These are phyloP conservation scores for Eueremaeus valkanovi DNA, from an alignment of 2,888 invertebrate genomes.

Conservation along the genomic window DNA sequence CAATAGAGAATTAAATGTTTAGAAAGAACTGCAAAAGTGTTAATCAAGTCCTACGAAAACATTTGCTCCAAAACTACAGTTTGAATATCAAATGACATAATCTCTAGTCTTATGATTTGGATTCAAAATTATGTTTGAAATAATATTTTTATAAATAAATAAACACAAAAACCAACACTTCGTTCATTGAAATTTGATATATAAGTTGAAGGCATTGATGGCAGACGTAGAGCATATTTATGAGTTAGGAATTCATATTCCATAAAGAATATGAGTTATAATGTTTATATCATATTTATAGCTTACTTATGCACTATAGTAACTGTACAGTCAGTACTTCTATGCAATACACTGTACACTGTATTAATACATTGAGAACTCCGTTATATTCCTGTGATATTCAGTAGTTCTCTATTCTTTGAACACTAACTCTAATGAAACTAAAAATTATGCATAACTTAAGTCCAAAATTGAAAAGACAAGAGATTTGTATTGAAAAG, in stretches of 20 bases:
- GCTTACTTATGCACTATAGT: neutral
- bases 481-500: conserved; percentile 8
- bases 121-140: neutral
- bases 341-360: too few relatives aligned
- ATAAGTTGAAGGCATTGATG: neutral
- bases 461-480: neutral
- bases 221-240: neutral
- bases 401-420: too few relatives aligned
- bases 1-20: too few relatives aligned
- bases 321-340: neutral
- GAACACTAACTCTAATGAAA: neutral
- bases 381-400: too few relatives aligned
- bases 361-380: too few relatives aligned
- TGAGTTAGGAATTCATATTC: neutral
- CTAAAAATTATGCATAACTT: neutral
- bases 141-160: neutral
- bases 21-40: too few relatives aligned
- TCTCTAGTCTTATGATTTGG: neutral
- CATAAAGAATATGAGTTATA: neutral
- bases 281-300: neutral
- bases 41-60: neutral
- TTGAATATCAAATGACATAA: neutral
- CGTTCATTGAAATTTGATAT: neutral
- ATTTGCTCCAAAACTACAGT: neutral
- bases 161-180: neutral